phyloP scores from a whole-genome alignment of 2,888 invertebrate species.

The Tortricodes alternella region DNA sequence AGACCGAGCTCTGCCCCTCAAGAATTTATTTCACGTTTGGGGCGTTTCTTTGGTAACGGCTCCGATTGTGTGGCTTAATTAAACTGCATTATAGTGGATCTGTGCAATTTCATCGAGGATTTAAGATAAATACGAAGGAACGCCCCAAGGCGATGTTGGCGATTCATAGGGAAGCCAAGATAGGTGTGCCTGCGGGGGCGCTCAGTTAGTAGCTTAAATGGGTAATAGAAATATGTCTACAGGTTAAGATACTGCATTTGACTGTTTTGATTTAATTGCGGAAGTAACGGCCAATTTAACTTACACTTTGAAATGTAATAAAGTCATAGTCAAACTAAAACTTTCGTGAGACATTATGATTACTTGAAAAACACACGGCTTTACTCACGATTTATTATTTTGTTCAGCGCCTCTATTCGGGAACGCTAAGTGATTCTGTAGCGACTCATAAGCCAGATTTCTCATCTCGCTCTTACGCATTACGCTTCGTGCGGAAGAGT shows the following conservation, averaged over 20 bases:
- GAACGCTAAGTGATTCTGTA: no score
- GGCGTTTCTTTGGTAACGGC: conserved; percentile 77
- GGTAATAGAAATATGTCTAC: not conserved
- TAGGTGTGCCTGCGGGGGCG: conserved; percentile 6
- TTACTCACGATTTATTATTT: no score
- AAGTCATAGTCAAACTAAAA: no score
- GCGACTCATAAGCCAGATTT: no score
- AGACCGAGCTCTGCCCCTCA: conserved; percentile 66
- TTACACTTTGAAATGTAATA: no score
- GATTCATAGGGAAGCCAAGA: conserved; percentile 23
- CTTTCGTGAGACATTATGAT: no score
- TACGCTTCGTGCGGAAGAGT: no score
- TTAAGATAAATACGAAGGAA: conserved; percentile 32
- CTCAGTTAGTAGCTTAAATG: not conserved
- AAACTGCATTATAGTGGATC: conserved; percentile 71
- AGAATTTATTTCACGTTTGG: conserved; percentile 76
- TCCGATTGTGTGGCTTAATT: conserved; percentile 77
- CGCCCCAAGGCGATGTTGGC: conserved; percentile 15
- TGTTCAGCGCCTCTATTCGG: no score
- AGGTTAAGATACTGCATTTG: not conserved
- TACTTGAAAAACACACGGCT: no score
- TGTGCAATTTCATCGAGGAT: conserved; percentile 55
- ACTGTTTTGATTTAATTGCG: not conserved
- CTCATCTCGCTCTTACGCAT: no score
- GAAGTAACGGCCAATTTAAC: no score